Base-by-base conservation (phyloP, 2,113 vertebrate genomes). In the Echinops telfairi region DNA sequence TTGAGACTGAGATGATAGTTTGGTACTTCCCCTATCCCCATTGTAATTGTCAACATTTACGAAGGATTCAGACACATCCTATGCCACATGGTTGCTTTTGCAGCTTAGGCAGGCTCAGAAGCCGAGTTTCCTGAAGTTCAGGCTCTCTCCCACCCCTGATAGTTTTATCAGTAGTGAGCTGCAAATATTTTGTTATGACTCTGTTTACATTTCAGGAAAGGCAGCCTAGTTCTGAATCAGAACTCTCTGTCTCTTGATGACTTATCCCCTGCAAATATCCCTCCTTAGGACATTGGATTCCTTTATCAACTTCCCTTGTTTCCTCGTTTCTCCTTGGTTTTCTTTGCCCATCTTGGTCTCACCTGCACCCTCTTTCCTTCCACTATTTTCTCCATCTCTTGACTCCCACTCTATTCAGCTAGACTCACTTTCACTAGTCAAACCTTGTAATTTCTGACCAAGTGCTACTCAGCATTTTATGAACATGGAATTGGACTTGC, bases 41-140 rank as follows among this genome's bases (percentile, higher is more conserved):
- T 17, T 77, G 79, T 76, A 33, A 83, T 27, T 83, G 70, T 60
- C 77, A 40, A 83, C 23, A n/a, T 92, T 60, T 78, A 62, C 19
- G 76, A 83, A 80, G 76, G 3, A 89, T 57, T 85, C 31, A 22
- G 89, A 38, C n/a, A 25, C 75, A 76, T 75, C 84, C 78, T 70
- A 85, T 29, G 38, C 82, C 40, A 88, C 57, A 20, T 6, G 43
- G 15, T 47, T 85, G 83, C 75, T 85, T 91, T 86, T 93, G 5
- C 68, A 25, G 76, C 40, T 89, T 87, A 83, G 31, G 60, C 23
- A 76, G 93, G 88, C 81, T n/a, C 88, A 43, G 82, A 93, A 84
- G 78, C 31, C 36, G 82, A 73, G 27, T 94, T 93, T 97, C 73
- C 86, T 93, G 91, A 94, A 83, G 64, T 92, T 92, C 77, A 85